phyloP scores from a whole-genome alignment of 2,113 vertebrate species.

The Ploceus nigricollis region DNA sequence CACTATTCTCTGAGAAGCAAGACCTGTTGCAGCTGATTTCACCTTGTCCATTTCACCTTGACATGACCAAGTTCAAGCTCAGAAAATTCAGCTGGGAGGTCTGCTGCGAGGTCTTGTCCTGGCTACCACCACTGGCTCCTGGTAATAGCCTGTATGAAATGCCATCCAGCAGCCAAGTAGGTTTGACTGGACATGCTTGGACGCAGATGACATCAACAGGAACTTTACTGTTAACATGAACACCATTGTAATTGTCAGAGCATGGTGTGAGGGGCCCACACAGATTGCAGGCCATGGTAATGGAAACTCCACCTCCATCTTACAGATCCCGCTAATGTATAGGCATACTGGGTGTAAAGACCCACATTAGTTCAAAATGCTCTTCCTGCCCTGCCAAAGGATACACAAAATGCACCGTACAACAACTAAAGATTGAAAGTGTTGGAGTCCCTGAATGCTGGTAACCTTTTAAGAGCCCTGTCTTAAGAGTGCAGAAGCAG shows the following conservation, averaged over 20 bases:
- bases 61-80: background rate
- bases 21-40: background rate
- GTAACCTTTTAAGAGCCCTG: background rate
- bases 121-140: background rate
- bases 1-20: background rate
- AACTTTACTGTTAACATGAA: background rate
- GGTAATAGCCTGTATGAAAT: background rate
- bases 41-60: background rate
- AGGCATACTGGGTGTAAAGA: background rate
- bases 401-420: rapidly evolving
- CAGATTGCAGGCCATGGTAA: background rate
- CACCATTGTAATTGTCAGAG: background rate
- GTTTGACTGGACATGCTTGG: background rate
- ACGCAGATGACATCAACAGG: background rate
- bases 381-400: background rate
- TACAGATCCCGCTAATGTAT: rapidly evolving
- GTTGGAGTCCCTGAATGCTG: background rate
- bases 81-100: background rate
- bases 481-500: background rate
- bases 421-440: background rate
- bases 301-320: background rate
- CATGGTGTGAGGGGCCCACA: background rate
- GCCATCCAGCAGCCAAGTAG: background rate
- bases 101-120: background rate
- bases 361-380: background rate